phyloP scores from a whole-genome alignment of 2,113 vertebrate genomes.

The Arizona elegans region DNA sequence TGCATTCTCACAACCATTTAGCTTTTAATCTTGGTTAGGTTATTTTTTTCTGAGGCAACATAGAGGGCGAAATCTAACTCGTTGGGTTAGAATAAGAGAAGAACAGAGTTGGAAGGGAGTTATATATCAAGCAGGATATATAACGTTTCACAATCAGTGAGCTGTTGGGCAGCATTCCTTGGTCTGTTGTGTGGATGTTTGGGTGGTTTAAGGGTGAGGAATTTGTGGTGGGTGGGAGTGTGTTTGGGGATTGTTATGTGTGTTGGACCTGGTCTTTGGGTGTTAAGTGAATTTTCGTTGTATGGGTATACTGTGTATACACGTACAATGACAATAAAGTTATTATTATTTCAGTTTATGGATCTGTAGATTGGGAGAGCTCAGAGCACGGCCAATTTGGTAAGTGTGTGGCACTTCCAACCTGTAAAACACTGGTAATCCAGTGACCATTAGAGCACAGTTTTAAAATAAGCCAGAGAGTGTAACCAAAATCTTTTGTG shows the following conservation, averaged over 20 bases:
- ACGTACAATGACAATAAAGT: no score
- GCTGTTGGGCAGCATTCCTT: no score
- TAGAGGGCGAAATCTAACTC: neutral
- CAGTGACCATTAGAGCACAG: neutral
- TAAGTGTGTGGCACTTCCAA: neutral
- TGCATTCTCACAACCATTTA: neutral
- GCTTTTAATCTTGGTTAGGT: neutral
- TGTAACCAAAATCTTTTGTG: neutral
- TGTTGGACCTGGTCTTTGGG: no score
- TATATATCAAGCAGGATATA: neutral
- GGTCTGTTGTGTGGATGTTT: no score
- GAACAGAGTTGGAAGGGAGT: neutral
- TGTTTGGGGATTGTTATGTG: no score
- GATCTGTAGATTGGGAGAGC: neutral
- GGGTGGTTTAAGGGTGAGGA: no score
- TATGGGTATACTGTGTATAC: no score
- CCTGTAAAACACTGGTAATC: neutral
- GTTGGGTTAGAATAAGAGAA: neutral
- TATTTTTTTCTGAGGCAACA: neutral
- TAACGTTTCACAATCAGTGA: no score
- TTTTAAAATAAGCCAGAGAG: neutral
- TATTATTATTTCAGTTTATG: neutral
- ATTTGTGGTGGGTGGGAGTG: no score
- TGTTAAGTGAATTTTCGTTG: no score
- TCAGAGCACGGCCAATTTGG: neutral